phyloP scores from a whole-genome alignment of 2,113 vertebrate species.

The Rhizomys pruinosus region DNA sequence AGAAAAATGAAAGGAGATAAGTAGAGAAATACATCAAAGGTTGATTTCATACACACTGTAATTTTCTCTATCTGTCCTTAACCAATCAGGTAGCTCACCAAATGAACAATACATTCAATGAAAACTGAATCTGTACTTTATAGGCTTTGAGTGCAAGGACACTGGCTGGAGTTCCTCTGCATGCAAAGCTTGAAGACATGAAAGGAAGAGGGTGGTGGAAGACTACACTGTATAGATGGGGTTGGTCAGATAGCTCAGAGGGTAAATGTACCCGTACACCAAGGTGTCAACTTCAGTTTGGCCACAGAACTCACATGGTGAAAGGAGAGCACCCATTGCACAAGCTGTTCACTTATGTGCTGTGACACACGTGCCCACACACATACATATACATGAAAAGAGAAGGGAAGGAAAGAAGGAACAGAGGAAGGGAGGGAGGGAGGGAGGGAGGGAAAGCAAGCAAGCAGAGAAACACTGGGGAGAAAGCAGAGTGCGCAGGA shows the following conservation, averaged over 20 bases:
- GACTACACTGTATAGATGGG: not conserved
- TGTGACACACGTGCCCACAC: not conserved
- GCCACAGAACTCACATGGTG: not conserved
- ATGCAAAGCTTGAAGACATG: not conserved
- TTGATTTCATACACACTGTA: not conserved
- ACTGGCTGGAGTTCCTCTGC: not conserved
- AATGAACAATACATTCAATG: not conserved
- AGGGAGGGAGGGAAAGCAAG: not conserved
- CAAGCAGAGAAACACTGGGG: not conserved
- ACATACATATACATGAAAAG: too few relatives aligned
- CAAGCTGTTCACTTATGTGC: not conserved
- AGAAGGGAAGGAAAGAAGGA: not conserved
- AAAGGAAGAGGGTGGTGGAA: not conserved
- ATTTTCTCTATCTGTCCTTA: not conserved
- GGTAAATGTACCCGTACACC: not conserved
- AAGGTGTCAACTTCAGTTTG: not conserved
- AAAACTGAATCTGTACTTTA: not conserved
- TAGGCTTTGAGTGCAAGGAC: not conserved
- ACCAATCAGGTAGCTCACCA: not conserved
- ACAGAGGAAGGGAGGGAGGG: not conserved
- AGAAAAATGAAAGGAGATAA: not conserved
- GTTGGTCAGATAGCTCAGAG: not conserved
- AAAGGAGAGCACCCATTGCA: not conserved
- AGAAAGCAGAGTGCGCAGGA: not conserved
- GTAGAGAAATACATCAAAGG: not conserved